These are phyloP conservation scores for Eupithecia inturbata DNA, from an alignment of 2,888 invertebrate species.

Conservation along the genomic window DNA sequence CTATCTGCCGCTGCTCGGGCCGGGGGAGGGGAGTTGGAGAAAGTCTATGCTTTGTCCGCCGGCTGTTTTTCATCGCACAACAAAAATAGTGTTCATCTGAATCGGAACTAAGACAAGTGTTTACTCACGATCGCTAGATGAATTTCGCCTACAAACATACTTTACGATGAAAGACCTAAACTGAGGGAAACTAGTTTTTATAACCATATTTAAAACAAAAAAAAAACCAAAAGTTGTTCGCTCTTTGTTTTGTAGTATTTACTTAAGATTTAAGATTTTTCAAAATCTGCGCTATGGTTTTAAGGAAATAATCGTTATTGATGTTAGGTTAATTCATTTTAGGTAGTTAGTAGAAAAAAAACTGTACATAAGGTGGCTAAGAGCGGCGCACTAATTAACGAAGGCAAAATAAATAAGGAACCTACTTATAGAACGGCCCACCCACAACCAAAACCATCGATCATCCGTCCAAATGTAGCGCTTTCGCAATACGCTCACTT, in stretches of 20 bases:
- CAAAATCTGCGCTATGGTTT: neutral
- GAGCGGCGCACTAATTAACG: neutral
- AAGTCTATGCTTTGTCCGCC: slow-evolving; percentile 40
- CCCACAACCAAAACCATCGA: neutral
- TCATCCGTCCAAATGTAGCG: slow-evolving; percentile 9
- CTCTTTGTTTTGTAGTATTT: no score
- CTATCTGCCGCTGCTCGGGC: slow-evolving; percentile 32
- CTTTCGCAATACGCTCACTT: slow-evolving; percentile 30
- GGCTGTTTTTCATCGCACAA: slow-evolving; percentile 42
- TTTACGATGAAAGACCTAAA: neutral
- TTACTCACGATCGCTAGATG: neutral
- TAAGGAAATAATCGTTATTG: neutral
- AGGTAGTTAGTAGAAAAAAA: neutral
- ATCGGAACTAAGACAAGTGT: slow-evolving; percentile 23
- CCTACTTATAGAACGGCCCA: neutral
- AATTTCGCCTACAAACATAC: neutral
- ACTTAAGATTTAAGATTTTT: no score
- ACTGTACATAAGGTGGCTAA: neutral
- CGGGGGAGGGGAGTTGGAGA: slow-evolving; percentile 36
- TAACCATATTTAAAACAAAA: no score
- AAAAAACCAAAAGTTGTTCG: no score
- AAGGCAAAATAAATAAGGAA: neutral
- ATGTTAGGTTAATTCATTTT: neutral
- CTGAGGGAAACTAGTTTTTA: no score
- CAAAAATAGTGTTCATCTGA: slow-evolving; percentile 40